These are phyloP conservation scores for Meloidogyne floridensis DNA, from an alignment of 1,140 invertebrate genomes.

Conservation along the genomic window DNA sequence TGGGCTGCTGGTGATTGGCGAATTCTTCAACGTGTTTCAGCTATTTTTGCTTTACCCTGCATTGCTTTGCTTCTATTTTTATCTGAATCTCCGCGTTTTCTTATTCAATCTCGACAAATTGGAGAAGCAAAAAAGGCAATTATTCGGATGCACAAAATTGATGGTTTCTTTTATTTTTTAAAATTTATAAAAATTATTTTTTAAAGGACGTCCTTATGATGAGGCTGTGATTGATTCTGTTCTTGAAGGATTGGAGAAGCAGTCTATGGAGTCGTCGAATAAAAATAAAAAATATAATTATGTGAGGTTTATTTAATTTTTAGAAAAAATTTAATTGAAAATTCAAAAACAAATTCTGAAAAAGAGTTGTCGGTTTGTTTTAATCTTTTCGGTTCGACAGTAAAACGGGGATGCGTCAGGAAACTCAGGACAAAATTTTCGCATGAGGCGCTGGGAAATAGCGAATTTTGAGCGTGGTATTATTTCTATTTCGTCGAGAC, in stretches of 20 bases:
- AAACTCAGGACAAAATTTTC: too few relatives aligned
- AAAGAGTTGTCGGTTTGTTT: neutral
- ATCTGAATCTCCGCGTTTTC: conserved; percentile 54
- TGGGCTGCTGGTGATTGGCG: conserved; percentile 50
- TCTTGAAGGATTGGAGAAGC: conserved; percentile 42
- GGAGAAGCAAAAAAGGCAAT: conserved; percentile 55
- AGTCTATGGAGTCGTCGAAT: conserved; percentile 35
- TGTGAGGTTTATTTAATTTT: neutral
- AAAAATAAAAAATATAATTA: conserved; percentile 53
- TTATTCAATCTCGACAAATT: conserved; percentile 56
- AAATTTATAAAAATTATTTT: too few relatives aligned
- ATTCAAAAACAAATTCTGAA: too few relatives aligned
- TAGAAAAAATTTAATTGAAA: too few relatives aligned
- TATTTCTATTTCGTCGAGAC: too few relatives aligned
- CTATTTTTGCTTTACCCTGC: conserved; percentile 43
- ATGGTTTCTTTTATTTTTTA: neutral
- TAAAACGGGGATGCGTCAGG: too few relatives aligned
- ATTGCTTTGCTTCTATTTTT: conserved; percentile 48
- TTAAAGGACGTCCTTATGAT: conserved; percentile 38
- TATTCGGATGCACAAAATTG: conserved; percentile 26
- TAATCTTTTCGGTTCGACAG: too few relatives aligned
- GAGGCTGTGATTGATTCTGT: conserved; percentile 45
- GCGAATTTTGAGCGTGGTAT: too few relatives aligned
- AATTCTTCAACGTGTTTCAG: conserved; percentile 35
- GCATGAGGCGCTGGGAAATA: too few relatives aligned